Evolutionary conservation across 2,888 invertebrate genomes (phyloP).

Genomic region (Cheilosia scutellata): DNA sequence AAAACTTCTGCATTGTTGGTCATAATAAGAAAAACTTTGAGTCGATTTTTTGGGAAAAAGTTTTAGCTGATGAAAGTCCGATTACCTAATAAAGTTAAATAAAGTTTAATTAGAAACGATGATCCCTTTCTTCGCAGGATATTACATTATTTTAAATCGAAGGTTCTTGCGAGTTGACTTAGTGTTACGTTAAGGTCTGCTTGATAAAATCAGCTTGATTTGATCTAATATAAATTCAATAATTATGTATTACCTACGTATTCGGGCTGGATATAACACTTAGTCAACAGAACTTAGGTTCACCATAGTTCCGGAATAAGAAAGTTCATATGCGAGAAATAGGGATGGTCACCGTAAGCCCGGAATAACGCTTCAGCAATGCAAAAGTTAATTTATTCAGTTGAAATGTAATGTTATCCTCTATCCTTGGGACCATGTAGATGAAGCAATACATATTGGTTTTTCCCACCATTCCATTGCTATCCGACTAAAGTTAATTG

Average conservation of each 20-base stretch:
- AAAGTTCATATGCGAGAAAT: too few species aligned
- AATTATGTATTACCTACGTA: too few species aligned
- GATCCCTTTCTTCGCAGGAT: neutral
- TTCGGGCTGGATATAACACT: too few species aligned
- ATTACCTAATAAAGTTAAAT: neutral
- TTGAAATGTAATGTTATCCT: neutral
- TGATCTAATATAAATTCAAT: too few species aligned
- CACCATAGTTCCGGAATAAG: too few species aligned
- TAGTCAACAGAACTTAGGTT: too few species aligned
- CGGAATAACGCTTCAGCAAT: slow-evolving; percentile 4
- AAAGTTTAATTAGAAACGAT: slow-evolving; percentile 27
- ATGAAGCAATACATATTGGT: neutral
- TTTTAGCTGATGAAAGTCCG: neutral
- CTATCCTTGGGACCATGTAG: neutral
- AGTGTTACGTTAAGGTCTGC: too few species aligned
- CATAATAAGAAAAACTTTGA: slow-evolving; percentile 6
- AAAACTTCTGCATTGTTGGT: slow-evolving; percentile 27
- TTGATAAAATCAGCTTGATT: too few species aligned
- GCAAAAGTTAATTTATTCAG: slow-evolving; percentile 18
- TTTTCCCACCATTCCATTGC: neutral
- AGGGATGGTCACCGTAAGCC: too few species aligned
- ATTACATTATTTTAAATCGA: slow-evolving; percentile 23
- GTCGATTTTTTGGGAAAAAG: neutral
- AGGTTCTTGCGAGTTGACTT: neutral
- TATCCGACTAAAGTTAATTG: neutral